Conservation (phyloP, 2,113 vertebrate genomes). For the Aythya baeri region DNA sequence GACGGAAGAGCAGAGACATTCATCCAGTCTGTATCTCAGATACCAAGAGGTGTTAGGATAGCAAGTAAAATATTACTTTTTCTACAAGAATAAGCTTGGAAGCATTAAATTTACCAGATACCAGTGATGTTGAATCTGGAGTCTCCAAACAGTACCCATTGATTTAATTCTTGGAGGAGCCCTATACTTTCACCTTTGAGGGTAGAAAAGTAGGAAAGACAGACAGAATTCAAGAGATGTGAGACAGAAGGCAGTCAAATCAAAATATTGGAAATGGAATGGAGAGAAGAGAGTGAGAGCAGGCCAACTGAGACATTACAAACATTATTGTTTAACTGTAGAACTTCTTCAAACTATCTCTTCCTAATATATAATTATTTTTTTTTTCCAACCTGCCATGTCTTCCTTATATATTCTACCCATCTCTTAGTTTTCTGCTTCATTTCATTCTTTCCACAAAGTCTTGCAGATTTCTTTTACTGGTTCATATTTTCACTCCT, state of each 20-base stretch:
- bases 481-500: background rate
- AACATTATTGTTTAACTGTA: background rate
- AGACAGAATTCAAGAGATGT: background rate
- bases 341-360: background rate
- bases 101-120: background rate
- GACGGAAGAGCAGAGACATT: background rate
- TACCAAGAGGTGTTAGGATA: background rate
- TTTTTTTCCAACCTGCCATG: background rate
- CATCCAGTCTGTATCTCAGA: background rate
- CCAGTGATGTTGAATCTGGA: background rate
- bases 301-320: background rate
- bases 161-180: background rate
- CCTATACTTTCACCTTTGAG: background rate
- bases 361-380: background rate
- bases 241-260: background rate
- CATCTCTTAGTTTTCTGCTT: background rate
- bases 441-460: background rate
- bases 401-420: background rate
- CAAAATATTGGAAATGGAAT: background rate
- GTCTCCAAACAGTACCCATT: background rate
- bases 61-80: background rate
- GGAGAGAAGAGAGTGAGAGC: background rate
- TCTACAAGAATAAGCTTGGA: background rate
- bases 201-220: background rate
- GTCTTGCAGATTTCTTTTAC: background rate